A percentile compares a stretch with the other conserved stretches of the same genome.
phyloP scores from a whole-genome alignment of 2,888 invertebrate genomes.

The Formica aserva region DNA sequence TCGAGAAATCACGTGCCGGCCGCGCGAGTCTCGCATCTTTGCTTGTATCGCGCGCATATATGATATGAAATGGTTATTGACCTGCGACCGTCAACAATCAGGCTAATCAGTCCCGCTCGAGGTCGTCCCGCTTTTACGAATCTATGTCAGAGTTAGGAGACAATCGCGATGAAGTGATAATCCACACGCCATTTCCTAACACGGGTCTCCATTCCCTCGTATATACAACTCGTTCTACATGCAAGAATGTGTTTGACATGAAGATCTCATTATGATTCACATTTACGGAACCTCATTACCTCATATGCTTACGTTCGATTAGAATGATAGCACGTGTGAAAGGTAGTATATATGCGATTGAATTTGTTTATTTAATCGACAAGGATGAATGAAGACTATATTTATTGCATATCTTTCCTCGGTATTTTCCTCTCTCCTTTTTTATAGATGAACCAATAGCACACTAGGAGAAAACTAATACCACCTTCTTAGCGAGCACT shows the following conservation, averaged over 20 bases:
- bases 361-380: constrained; percentile 23
- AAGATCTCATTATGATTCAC: constrained; percentile 20
- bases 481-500: not conserved
- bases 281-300: constrained; percentile 21
- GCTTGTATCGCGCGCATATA: constrained; percentile 56
- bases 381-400: not conserved
- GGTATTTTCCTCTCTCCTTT: not conserved
- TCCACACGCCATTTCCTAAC: constrained; percentile 42
- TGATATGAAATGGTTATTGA: constrained; percentile 83
- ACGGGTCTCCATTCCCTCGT: constrained; percentile 1
- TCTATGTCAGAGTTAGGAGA: constrained; percentile 52
- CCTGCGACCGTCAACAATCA: constrained; percentile 82
- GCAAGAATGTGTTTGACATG: constrained; percentile 20
- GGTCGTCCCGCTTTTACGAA: constrained; percentile 76
- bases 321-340: constrained; percentile 8
- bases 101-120: constrained; percentile 81
- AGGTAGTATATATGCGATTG: not conserved
- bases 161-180: constrained; percentile 50
- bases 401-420: not conserved
- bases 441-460: not conserved
- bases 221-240: not conserved
- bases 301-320: constrained; percentile 30
- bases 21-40: constrained; percentile 18
- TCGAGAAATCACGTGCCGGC: constrained; percentile 55
- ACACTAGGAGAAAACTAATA: not conserved